Evolutionary conservation across 2,113 vertebrate genomes (phyloP), one percentile per base, ranked within the genome.

Genomic region (Alligator mississippiensis): DNA sequence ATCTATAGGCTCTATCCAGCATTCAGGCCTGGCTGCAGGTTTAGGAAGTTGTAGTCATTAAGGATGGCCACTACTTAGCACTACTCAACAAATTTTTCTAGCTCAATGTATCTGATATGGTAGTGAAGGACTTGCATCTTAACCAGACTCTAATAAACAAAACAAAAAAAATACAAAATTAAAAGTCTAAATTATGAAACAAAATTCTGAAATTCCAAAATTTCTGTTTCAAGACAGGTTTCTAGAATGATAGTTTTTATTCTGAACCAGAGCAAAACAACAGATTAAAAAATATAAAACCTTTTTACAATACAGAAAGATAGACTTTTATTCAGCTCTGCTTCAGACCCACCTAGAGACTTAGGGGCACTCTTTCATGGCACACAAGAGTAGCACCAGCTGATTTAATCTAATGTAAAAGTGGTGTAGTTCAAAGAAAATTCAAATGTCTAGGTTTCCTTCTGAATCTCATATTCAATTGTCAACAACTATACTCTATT

Each of bases 271-370:
- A 47, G 47, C 47, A 47, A 47, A 47, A 47, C 47, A 7, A 47
- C 47, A 47, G 7, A 47, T 47, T 47, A 9, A 47, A 47, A 47
- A 47, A 47, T 61, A 17, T 64, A 86, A 75, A 93, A 81, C 72
- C 28, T 9, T 76, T 93, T 38, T 9, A 4, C 9, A 28, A 13
- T 25, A 25, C 92, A 84, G 86, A 92, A 96, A 94, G 7, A 47
- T 47, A 47, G 9, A 47, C 8, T 9, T 90, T 28, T 7, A 60
- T n/a, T 3, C 8, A 78, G n/a, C 62, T 91, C 9, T n/a, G 34
- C 59, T 28, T 90, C 55, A n/a, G 79, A 86, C 62, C 10, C 57
- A n/a, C 93, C 90, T 82, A 94, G 92, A 92, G 61, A 47, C 70
- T 3, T 24, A 28, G 55, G 38, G 12, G 47, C 47, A 47, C 47